phyloP scores from a whole-genome alignment of 2,797 vertebrate genomes.

The Anisognathus igniventris region DNA sequence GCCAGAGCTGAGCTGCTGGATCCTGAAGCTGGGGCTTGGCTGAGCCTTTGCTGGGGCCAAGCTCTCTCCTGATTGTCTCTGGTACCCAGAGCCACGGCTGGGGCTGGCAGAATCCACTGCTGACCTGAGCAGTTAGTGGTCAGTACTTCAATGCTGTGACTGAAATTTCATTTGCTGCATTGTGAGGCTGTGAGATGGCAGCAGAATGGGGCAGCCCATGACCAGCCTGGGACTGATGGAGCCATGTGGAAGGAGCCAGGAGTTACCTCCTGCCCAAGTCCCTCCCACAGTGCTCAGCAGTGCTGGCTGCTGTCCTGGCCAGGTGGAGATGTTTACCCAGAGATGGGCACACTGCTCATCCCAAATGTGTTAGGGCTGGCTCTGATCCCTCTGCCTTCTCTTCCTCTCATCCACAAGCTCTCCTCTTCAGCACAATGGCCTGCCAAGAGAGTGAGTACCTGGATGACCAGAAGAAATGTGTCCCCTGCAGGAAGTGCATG shows the following conservation, averaged over 20 bases:
- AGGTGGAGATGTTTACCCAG: not conserved
- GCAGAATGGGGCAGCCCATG: not conserved
- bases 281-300: not conserved
- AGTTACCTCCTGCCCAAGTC: not conserved
- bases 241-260: not conserved
- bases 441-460: constrained; percentile 74
- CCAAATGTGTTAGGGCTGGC: not conserved
- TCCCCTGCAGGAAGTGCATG: constrained; percentile 74
- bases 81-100: not conserved
- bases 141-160: not conserved
- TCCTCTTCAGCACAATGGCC: constrained; percentile 21
- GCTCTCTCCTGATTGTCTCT: not conserved
- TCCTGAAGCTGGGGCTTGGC: not conserved
- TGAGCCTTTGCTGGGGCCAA: not conserved
- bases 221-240: not conserved
- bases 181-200: not conserved
- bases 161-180: not conserved
- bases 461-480: constrained; percentile 68
- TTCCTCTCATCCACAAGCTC: not conserved
- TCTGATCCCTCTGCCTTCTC: not conserved
- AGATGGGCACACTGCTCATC: not conserved
- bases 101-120: not conserved
- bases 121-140: not conserved
- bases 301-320: not conserved
- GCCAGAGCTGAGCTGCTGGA: not conserved